phyloP scores from a whole-genome alignment of 37 sponge, comb jelly and placozoan species.

The Crambe crambe region DNA sequence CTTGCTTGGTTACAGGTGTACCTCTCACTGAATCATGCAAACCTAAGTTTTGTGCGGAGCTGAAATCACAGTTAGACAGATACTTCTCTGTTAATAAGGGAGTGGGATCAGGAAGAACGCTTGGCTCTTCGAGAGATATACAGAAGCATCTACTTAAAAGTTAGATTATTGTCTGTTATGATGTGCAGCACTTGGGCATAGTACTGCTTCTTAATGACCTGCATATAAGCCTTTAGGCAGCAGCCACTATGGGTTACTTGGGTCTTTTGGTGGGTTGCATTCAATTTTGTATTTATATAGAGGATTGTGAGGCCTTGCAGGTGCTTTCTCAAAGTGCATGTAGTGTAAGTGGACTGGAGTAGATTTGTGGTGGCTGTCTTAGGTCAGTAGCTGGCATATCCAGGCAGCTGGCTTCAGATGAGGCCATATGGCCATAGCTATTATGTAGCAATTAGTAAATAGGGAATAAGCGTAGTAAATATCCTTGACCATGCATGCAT shows the following conservation, averaged over 20 bases:
- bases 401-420: not conserved
- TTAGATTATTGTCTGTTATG: no score
- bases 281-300: no score
- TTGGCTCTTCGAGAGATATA: constrained; percentile 55
- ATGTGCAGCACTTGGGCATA: no score
- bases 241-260: no score
- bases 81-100: constrained; percentile 15
- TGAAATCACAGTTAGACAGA: constrained; percentile 64
- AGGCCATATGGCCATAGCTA: not conserved
- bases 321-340: not conserved
- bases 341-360: not conserved
- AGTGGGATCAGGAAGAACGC: constrained; percentile 26
- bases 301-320: not conserved
- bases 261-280: no score
- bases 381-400: no score
- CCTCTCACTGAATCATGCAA: constrained; percentile 35
- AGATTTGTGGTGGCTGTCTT: not conserved
- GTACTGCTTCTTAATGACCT: no score
- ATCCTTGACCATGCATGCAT: not conserved
- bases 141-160: constrained; percentile 3
- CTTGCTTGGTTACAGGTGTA: constrained; percentile 24
- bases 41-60: constrained; percentile 50
- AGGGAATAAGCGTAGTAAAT: not conserved
- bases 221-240: no score
- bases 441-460: not conserved